Conservation (phyloP, 2,113 vertebrate species). For the Castor canadensis region DNA sequence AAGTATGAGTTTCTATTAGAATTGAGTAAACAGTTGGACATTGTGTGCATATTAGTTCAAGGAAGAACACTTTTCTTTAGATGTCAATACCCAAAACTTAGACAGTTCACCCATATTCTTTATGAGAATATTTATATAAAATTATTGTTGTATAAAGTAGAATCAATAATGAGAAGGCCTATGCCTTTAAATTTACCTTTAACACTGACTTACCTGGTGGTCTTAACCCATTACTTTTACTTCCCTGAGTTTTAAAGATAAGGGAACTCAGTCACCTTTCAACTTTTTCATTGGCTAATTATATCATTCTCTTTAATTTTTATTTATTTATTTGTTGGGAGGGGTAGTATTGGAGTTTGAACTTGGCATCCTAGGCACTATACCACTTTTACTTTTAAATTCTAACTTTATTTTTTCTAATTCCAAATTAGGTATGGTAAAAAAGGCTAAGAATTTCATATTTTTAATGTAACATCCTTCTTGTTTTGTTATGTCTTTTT, state of each 20-base stretch:
- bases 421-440: not conserved
- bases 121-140: not conserved
- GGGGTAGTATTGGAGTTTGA: too few species aligned
- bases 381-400: not conserved
- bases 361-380: too few species aligned
- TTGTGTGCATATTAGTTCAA: not conserved
- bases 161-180: not conserved
- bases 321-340: not conserved
- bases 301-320: too few species aligned
- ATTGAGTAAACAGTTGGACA: not conserved
- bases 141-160: not conserved
- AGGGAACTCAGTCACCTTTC: not conserved
- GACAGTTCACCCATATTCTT: not conserved
- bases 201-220: not conserved
- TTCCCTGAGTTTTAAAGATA: not conserved
- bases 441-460: not conserved
- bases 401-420: not conserved
- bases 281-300: not conserved
- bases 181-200: not conserved
- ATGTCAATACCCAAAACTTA: too few species aligned
- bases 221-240: not conserved
- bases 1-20: not conserved
- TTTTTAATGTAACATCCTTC: not conserved
- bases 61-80: not conserved
- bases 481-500: not conserved